Evolutionary conservation across 1,140 invertebrate genomes (phyloP).

Genomic region (Amphibalanus amphitrite): DNA sequence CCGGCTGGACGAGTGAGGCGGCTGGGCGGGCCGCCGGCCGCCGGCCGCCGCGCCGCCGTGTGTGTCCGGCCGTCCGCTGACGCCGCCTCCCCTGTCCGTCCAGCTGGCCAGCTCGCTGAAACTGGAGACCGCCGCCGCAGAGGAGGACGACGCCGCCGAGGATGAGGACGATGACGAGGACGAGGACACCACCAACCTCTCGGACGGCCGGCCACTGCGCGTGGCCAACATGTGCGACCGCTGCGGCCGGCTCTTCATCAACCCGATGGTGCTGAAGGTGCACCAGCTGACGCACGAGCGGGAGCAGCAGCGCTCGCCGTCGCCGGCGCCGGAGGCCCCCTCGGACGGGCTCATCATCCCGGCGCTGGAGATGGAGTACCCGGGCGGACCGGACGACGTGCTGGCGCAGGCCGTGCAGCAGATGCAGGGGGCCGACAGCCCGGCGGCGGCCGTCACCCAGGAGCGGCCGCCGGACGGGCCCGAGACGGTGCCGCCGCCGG

Average conservation of each 20-base stretch:
- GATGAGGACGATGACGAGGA: neutral
- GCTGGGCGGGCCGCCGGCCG: too few species aligned
- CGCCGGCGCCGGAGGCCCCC: neutral
- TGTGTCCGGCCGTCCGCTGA: neutral
- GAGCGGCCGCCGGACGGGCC: too few species aligned
- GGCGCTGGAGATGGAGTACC: neutral
- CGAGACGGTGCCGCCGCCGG: neutral
- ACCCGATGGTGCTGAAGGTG: neutral
- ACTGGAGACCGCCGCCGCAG: neutral
- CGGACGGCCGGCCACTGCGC: neutral
- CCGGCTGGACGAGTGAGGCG: too few species aligned
- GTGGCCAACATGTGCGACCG: neutral
- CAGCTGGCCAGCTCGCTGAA: neutral
- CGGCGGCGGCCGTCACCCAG: neutral
- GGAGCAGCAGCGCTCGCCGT: neutral
- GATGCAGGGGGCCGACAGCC: neutral
- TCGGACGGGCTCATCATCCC: neutral
- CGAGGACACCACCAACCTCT: neutral
- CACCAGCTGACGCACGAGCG: neutral
- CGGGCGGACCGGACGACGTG: neutral
- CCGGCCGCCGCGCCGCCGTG: too few species aligned
- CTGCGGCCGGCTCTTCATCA: neutral
- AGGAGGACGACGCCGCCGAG: neutral
- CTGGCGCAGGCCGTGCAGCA: neutral
- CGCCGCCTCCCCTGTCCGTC: neutral